These are phyloP conservation scores for Istiophorus platypterus DNA, from an alignment of 2,113 vertebrate genomes.

Conservation along the genomic window DNA sequence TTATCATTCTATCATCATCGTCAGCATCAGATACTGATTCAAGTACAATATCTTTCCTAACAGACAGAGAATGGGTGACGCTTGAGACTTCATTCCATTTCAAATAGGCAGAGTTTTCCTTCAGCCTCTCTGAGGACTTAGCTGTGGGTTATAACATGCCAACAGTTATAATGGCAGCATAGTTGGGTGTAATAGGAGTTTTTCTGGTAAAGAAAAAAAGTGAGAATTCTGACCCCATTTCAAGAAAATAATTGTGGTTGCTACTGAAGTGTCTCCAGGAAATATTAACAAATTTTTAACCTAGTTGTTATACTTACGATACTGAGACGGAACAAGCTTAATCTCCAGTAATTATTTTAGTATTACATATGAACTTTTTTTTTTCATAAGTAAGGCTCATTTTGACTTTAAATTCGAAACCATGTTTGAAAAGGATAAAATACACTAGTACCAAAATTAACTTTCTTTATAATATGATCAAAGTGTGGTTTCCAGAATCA, in stretches of 20 bases:
- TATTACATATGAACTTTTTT: too few relatives aligned
- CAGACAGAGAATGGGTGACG: conserved; percentile 32
- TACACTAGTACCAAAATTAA: neutral
- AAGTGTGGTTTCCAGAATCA: neutral
- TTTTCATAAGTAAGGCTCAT: neutral
- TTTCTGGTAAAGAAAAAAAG: conserved; percentile 23
- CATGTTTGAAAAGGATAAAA: neutral
- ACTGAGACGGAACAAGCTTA: too few relatives aligned
- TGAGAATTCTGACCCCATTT: neutral
- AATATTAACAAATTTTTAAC: neutral
- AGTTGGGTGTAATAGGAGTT: conserved; percentile 12
- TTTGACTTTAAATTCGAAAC: neutral
- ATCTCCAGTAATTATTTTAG: too few relatives aligned
- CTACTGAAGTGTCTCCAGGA: neutral
- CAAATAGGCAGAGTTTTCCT: conserved; percentile 37
- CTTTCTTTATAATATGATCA: neutral
- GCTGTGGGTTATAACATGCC: conserved; percentile 18
- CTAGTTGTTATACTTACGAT: too few relatives aligned
- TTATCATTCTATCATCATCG: conserved; percentile 35
- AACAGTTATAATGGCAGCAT: conserved; percentile 2
- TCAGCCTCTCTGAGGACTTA: conserved; percentile 9
- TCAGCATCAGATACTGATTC: conserved; percentile 49
- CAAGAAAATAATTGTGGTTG: conserved; percentile 9
- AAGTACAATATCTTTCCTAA: conserved; percentile 52
- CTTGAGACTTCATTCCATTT: conserved; percentile 47